These are phyloP conservation scores for Pseudomyrmex concolor DNA, from an alignment of 1,140 invertebrate genomes.

Conservation along the genomic window DNA sequence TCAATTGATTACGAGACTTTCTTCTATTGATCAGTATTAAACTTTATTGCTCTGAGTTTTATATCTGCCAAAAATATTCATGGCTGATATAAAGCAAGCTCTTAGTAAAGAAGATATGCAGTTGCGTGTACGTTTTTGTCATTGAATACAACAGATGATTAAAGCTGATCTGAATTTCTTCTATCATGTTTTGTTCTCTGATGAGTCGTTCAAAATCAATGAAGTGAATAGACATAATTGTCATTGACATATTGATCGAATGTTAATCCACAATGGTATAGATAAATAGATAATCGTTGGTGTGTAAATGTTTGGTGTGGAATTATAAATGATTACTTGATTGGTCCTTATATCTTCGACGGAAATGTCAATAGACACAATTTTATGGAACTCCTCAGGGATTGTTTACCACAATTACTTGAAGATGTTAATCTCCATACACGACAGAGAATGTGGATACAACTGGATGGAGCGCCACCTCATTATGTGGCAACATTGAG, in stretches of 20 bases:
- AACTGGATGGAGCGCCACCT: no score
- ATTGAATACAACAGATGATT: conserved; percentile 2
- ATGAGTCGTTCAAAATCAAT: no score
- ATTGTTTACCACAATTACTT: background rate
- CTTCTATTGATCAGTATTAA: no score
- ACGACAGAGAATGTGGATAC: background rate
- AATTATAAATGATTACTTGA: background rate
- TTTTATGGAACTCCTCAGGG: background rate
- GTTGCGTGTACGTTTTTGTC: conserved; percentile 12
- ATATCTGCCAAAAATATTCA: no score
- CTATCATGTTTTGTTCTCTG: background rate
- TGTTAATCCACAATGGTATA: background rate
- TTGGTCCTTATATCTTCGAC: background rate
- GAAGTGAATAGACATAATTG: no score
- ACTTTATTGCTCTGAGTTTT: no score
- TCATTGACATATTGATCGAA: conserved; percentile 1
- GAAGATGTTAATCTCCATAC: background rate
- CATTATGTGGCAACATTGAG: no score
- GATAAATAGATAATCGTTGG: background rate
- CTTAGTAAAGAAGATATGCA: background rate
- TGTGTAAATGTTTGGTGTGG: conserved; percentile 1
- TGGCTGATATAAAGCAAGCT: background rate
- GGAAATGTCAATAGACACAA: background rate
- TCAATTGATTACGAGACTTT: no score
- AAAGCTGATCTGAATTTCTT: background rate